phyloP scores from a whole-genome alignment of 2,888 invertebrate genomes.

The Aphelenchoides bicaudatus region DNA sequence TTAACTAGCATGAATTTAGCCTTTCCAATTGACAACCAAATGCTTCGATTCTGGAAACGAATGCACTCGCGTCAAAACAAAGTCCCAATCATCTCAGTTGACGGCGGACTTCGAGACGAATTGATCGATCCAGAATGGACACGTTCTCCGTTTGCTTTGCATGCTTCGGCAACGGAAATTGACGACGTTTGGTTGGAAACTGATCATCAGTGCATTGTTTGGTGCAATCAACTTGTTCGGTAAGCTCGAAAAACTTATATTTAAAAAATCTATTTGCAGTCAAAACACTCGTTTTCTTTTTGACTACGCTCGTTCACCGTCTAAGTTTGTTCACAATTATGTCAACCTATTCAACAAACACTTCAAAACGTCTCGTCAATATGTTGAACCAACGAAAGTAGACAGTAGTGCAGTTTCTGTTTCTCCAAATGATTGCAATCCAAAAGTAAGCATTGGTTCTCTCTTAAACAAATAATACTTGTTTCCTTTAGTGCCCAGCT shows the following conservation, averaged over 20 bases:
- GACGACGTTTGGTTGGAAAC: slow-evolving; percentile 47
- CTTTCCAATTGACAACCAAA: slow-evolving; percentile 72
- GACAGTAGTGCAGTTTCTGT: background rate
- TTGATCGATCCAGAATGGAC: slow-evolving; percentile 37
- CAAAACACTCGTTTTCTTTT: slow-evolving; percentile 40
- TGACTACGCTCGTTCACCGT: slow-evolving; percentile 30
- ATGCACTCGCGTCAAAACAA: slow-evolving; percentile 18
- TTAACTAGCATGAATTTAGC: slow-evolving; percentile 57
- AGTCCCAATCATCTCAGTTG: slow-evolving; percentile 43
- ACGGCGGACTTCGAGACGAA: slow-evolving; percentile 48
- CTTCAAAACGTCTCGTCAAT: slow-evolving; percentile 7
- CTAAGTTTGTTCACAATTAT: slow-evolving; percentile 21
- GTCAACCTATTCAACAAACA: background rate
- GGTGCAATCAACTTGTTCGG: slow-evolving; percentile 60
- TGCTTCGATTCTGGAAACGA: slow-evolving; percentile 61
- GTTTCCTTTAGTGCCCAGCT: slow-evolving; percentile 3
- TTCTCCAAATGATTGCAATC: background rate
- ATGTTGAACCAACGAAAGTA: background rate
- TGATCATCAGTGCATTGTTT: slow-evolving; percentile 60
- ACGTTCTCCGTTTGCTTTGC: slow-evolving; percentile 11
- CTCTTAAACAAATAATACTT: background rate
- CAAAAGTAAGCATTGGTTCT: background rate
- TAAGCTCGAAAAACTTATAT: slow-evolving; percentile 13
- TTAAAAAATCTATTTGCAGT: slow-evolving; percentile 25
- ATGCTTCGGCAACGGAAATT: slow-evolving; percentile 35